phyloP scores from a whole-genome alignment of 1,140 invertebrate genomes.

The Drosophila sechellia region DNA sequence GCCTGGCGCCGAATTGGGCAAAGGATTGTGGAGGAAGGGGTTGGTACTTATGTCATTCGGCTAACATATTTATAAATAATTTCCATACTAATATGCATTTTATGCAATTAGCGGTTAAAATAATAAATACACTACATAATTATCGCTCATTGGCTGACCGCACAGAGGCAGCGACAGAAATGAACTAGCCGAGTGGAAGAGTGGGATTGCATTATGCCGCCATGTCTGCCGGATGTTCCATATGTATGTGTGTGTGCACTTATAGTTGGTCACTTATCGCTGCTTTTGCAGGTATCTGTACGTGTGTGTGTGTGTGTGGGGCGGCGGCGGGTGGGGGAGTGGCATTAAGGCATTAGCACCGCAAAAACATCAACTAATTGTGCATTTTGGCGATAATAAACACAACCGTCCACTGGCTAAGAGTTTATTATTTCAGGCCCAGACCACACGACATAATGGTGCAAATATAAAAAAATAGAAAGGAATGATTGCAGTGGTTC shows the following conservation, averaged over 20 bases:
- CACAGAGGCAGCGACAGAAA: conserved; percentile 60
- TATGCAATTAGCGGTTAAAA: conserved; percentile 83
- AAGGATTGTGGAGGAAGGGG: conserved; percentile 50
- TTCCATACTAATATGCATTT: conserved; percentile 82
- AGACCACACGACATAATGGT: conserved; percentile 41
- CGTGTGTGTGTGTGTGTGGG: conserved; percentile 17
- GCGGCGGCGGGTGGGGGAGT: conserved; percentile 2
- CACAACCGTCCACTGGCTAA: conserved; percentile 43
- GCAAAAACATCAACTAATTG: conserved; percentile 82
- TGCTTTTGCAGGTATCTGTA: conserved; percentile 45
- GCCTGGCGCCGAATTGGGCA: conserved; percentile 53
- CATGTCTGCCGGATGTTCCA: conserved; percentile 15
- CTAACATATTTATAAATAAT: conserved; percentile 82
- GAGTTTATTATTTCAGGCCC: conserved; percentile 79
- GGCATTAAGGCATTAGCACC: conserved; percentile 80
- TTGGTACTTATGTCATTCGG: conserved; percentile 48
- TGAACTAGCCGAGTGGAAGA: conserved; percentile 48
- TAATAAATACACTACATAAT: conserved; percentile 83
- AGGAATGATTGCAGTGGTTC: not conserved
- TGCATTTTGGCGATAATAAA: conserved; percentile 82
- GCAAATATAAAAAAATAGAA: not conserved
- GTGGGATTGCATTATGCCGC: conserved; percentile 10
- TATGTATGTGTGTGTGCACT: conserved; percentile 31
- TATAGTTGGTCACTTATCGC: conserved; percentile 61
- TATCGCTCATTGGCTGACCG: conserved; percentile 75